Evolutionary conservation across 2,888 invertebrate species (phyloP).

Genomic region (Leptothorax acervorum): DNA sequence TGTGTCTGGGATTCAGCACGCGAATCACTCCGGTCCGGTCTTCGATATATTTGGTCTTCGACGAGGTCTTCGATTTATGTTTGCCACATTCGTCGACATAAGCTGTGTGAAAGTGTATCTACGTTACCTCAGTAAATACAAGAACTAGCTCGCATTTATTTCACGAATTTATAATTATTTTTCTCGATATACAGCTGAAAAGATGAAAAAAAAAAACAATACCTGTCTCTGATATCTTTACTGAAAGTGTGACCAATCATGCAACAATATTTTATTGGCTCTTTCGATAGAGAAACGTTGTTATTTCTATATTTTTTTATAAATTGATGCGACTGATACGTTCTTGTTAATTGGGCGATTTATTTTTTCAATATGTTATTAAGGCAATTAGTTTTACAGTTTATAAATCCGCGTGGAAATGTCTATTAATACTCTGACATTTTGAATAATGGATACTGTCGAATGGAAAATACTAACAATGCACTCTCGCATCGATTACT

Average conservation of each 20-base stretch:
- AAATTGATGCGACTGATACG: slow-evolving; percentile 9
- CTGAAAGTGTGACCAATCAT: neutral
- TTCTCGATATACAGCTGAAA: neutral
- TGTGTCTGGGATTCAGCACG: slow-evolving; percentile 38
- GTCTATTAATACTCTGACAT: slow-evolving; percentile 25
- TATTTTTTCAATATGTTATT: slow-evolving; percentile 23
- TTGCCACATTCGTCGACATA: neutral
- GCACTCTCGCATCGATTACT: slow-evolving; percentile 48
- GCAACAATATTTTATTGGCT: neutral
- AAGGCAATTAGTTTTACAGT: slow-evolving; percentile 30
- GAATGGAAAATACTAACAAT: slow-evolving; percentile 53
- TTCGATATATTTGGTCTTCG: neutral
- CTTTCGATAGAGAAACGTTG: neutral
- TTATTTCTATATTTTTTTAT: slow-evolving; percentile 10
- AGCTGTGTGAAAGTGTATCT: neutral
- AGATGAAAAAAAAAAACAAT: neutral
- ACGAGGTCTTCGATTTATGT: neutral
- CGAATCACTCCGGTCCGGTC: neutral
- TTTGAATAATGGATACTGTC: slow-evolving; percentile 37
- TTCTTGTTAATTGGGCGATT: slow-evolving; percentile 22
- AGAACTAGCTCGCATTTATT: neutral
- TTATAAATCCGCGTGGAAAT: slow-evolving; percentile 34
- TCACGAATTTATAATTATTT: neutral
- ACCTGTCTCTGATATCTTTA: neutral
- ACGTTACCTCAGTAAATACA: neutral